Base-by-base conservation (phyloP, 2,888 invertebrate species). In the Melikaiella ostensackeni region DNA sequence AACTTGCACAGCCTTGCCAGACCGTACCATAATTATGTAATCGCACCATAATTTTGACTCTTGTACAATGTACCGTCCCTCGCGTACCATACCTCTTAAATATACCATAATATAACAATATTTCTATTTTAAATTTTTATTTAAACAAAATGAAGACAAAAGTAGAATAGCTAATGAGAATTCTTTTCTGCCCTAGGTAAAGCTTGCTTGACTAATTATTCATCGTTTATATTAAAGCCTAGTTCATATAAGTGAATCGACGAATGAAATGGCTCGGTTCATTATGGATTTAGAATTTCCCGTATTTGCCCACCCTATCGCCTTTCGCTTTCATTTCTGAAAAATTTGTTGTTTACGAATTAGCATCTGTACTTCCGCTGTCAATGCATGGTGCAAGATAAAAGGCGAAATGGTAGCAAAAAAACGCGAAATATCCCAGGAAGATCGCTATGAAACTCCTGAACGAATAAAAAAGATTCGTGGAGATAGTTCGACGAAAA, bases 1-100 rank as follows among this genome's bases (percentile, higher is more conserved):
- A n/a, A n/a, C n/a, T n/a, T n/a, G n/a, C n/a, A n/a, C n/a, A n/a
- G n/a, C n/a, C n/a, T 33, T 33, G 61, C 74, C 74, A 74, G 30
- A 42, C 55, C 74, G 35, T 74, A 74, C 57, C 24, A 55, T 57
- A 74, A 74, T 74, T 74, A 74, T 59, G 74, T 59, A 74, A 74
- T 38, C 46, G 62, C 62, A 75, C 62, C 46, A 46, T 62, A 75
- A 75, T 75, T 50, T 75, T n/a, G 27, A 7, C 21, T n/a, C 35
- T 50, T 75, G 62, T 75, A 63, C 63, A 46, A 75, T 75, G 75
- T 62, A 55, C 75, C 46, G 63, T 75, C 62, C 42, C 24, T 33
- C 42, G 63, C 63, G 63, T 75, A 63, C 50, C 50, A 75, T 75
- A 63, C 5, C 24, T 42, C 38, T 46, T 57, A 46, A 50, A n/a